phyloP scores from a whole-genome alignment of 2,113 vertebrate genomes.

The Hiodon alosoides region DNA sequence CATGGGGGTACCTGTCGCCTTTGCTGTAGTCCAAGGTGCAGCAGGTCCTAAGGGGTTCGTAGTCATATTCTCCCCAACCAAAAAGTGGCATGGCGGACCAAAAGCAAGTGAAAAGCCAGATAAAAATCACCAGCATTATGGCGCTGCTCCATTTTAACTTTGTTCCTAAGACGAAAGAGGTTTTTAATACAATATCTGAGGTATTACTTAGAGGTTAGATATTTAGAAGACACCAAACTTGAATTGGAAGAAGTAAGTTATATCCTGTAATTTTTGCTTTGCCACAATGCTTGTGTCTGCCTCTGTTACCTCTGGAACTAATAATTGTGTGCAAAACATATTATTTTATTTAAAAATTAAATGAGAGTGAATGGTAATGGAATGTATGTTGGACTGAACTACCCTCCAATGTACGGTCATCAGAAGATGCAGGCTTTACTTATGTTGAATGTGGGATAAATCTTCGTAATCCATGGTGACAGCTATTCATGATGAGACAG shows the following conservation, averaged over 20 bases:
- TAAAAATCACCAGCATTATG: conserved; percentile 63
- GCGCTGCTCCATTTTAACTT: conserved; percentile 81
- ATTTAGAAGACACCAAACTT: too few relatives aligned
- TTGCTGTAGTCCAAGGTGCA: conserved; percentile 89
- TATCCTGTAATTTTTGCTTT: too few relatives aligned
- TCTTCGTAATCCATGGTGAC: neutral
- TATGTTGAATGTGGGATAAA: neutral
- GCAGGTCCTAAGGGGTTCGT: conserved; percentile 89
- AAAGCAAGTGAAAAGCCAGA: conserved; percentile 83
- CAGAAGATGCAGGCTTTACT: neutral
- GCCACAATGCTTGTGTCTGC: too few relatives aligned
- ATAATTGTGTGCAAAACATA: neutral
- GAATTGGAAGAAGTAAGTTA: too few relatives aligned
- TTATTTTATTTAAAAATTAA: neutral
- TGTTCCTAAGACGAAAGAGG: conserved; percentile 57
- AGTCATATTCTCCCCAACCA: conserved; percentile 91
- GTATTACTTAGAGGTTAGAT: too few relatives aligned
- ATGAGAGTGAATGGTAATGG: too few relatives aligned
- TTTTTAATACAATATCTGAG: neutral
- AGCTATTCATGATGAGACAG: conserved; percentile 1
- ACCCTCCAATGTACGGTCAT: too few relatives aligned
- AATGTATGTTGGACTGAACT: too few relatives aligned
- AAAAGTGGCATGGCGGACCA: conserved; percentile 89
- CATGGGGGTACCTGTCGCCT: conserved; percentile 74
- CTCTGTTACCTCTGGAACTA: too few relatives aligned